Percentiles rank a stretch among this genome's conserved stretches.
Conservation (phyloP, 1,140 invertebrate genomes). For the Nylanderia fulva region DNA sequence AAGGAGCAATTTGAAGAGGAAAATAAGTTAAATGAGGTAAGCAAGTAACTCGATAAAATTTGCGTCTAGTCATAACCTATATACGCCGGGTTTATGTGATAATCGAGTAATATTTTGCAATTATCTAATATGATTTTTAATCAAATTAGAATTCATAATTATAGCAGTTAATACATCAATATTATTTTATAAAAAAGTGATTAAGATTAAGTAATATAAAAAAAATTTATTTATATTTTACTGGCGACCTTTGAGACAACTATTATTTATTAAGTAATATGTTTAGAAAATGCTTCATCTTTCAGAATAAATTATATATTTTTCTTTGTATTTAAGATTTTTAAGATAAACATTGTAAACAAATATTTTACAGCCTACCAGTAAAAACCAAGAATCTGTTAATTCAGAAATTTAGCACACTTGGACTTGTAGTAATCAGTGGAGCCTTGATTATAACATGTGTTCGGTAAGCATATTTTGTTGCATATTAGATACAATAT, state of each 20-base stretch:
- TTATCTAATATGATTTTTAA: not conserved
- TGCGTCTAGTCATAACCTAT: conserved; percentile 19
- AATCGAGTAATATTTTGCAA: not conserved
- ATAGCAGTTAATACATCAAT: not conserved
- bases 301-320: not conserved
- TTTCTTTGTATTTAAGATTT: not conserved
- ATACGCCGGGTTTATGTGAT: not conserved
- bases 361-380: conserved; percentile 3
- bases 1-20: conserved; percentile 1
- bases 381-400: not conserved
- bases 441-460: not conserved
- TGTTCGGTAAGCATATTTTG: not conserved
- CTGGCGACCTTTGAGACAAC: too few species aligned
- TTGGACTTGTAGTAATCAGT: not conserved
- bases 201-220: too few species aligned
- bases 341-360: not conserved
- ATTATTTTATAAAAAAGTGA: not conserved
- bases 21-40: conserved; percentile 41
- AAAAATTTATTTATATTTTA: too few species aligned
- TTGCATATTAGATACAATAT: not conserved
- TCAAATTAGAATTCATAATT: not conserved
- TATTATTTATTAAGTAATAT: too few species aligned
- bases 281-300: too few species aligned
- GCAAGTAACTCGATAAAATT: not conserved
- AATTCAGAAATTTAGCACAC: not conserved